Evolutionary conservation across 1,140 invertebrate species (phyloP), one percentile per base, ranked within the genome.

Genomic region (Aradophagus sp.): DNA sequence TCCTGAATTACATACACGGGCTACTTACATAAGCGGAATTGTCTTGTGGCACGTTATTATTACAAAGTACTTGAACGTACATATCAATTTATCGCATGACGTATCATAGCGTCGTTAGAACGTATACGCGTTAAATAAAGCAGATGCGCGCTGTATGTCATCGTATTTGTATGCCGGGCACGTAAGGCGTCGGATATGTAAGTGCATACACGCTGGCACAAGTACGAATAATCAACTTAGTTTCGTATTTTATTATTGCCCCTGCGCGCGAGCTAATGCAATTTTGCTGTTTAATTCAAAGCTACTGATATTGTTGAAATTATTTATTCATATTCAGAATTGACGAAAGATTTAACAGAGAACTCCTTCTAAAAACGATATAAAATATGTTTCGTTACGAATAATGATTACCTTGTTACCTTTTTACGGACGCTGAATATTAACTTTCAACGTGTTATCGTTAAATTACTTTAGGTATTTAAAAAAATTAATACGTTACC

Each of bases 21-120:
- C 45, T 56, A 56, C 52, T 56, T 56, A 58, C 48, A 52, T 44
- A 56, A 66, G 44, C 27, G 38, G 36, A 31, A 67, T 62, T 42
- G 66, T 55, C 44, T 48, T 63, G 19, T 15, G 16, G 35, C 50
- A 8, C 44, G 45, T 44, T 52, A 66, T 50, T 50, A 66, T 36
- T 67, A 52, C 39, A 45, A 35, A 36, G 45, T 58, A 52, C 38
- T 48, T 26, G 44, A 56, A 66, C 35, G 62, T 67, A 58, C 52
- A 53, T 78, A 77, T 77, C 72, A 77, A 78, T 78, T 77, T 77
- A 78, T 78, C 72, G 74, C 72, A 70, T 75, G 62, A 69, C 36
- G 65, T 77, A 77, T 78, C 75, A 75, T 65, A 75, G 55, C 36
- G 48, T 47, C 69, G 32, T 59, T 59, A 52, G 38, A 59, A 67